These are phyloP conservation scores for Orbicella faveolata DNA, from an alignment of 64 coral and sea anemone species.

Conservation along the genomic window DNA sequence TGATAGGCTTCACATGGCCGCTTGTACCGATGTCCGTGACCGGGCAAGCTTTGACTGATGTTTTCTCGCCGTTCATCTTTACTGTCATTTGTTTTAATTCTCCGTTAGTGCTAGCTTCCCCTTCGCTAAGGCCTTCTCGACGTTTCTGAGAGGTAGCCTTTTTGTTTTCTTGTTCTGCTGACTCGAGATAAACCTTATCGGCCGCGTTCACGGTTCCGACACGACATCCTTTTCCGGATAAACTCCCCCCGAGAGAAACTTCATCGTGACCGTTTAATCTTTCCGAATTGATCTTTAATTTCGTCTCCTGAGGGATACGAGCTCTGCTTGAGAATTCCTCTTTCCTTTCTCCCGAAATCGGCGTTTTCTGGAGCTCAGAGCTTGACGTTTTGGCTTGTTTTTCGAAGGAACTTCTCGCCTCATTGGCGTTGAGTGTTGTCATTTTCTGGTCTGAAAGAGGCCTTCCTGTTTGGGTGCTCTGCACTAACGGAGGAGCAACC, in stretches of 20 bases:
- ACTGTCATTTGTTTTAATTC: constrained; percentile 7
- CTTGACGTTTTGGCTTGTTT: neutral
- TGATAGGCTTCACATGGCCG: neutral
- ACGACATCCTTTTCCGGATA: constrained; percentile 19
- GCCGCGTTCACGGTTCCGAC: neutral
- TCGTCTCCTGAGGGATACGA: constrained; percentile 19
- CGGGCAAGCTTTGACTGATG: neutral
- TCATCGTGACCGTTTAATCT: constrained; percentile 25
- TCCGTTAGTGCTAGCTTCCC: neutral
- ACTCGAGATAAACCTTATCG: constrained; percentile 29
- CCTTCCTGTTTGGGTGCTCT: constrained; percentile 9
- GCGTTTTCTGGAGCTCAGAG: constrained; percentile 4
- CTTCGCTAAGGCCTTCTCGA: neutral
- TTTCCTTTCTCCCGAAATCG: neutral
- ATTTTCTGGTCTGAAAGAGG: constrained; percentile 38
- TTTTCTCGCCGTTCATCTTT: constrained; percentile 9
- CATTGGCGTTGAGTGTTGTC: neutral
- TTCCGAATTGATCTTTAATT: constrained; percentile 45
- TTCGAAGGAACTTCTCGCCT: constrained; percentile 1
- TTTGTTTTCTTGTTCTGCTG: constrained; percentile 25
- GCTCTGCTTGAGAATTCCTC: constrained; percentile 10
- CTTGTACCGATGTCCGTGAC: neutral
- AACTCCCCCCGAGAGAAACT: neutral
- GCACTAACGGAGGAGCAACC: neutral
- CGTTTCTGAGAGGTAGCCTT: neutral